Evolutionary conservation across 1,140 invertebrate genomes (phyloP).

Genomic region (Bradynema listronoti): DNA sequence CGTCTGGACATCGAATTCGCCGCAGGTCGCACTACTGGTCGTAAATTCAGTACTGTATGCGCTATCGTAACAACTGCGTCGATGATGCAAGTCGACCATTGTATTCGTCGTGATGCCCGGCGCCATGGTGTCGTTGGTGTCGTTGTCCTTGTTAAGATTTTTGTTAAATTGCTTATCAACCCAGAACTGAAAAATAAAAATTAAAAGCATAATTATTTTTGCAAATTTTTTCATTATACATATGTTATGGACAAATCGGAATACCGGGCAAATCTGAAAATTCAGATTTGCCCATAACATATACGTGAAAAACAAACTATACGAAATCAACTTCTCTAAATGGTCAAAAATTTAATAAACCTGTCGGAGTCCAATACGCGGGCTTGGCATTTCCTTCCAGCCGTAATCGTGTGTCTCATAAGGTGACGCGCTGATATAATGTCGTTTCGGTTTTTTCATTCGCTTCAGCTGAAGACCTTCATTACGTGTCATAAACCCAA

Average conservation of each 20-base stretch:
- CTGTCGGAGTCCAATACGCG: conserved; percentile 45
- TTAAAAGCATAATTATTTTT: too few relatives aligned
- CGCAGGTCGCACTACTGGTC: not conserved
- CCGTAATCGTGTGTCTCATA: conserved; percentile 46
- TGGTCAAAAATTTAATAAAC: too few relatives aligned
- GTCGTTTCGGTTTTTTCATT: conserved; percentile 14
- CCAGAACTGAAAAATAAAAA: conserved; percentile 35
- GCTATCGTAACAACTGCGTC: not conserved
- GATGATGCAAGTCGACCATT: not conserved
- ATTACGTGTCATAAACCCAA: conserved; percentile 57
- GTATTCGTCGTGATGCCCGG: conserved; percentile 9
- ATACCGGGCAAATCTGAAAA: not conserved
- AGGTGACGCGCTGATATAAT: conserved; percentile 13
- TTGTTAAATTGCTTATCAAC: conserved; percentile 39
- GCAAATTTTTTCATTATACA: not conserved
- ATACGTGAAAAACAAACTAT: too few relatives aligned
- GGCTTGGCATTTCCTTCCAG: conserved; percentile 56
- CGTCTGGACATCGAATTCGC: not conserved
- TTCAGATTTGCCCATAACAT: too few relatives aligned
- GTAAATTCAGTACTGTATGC: not conserved
- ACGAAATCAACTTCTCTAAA: not conserved
- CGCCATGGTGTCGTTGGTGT: conserved; percentile 16
- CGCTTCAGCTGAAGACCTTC: conserved; percentile 41
- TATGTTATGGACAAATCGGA: not conserved
- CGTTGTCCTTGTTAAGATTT: conserved; percentile 24